Evolutionary conservation across 2,797 vertebrate species (phyloP).

Genomic region (Cheirogaleus major): DNA sequence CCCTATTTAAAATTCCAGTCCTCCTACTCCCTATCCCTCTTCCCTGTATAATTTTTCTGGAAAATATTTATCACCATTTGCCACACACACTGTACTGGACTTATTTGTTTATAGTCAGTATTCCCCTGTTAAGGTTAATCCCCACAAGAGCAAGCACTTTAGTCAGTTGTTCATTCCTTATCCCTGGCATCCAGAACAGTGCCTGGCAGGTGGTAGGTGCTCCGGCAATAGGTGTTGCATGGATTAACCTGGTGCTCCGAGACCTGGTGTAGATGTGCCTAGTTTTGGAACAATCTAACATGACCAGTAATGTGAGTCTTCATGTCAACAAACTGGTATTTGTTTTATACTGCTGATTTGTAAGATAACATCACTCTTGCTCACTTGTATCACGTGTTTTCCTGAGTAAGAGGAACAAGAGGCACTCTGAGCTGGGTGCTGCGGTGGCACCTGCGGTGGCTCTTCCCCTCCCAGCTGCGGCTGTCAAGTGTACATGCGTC

Average conservation of each 20-base stretch:
- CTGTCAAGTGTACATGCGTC: background rate
- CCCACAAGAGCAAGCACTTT: background rate
- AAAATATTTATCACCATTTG: background rate
- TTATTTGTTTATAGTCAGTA: background rate
- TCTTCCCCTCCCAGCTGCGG: background rate
- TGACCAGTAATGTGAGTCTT: background rate
- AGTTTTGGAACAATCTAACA: background rate
- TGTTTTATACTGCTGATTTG: background rate
- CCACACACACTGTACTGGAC: too few species aligned
- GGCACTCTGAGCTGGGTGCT: background rate
- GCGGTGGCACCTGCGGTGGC: background rate
- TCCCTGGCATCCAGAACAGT: background rate
- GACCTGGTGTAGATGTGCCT: background rate
- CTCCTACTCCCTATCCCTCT: background rate
- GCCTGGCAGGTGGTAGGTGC: background rate
- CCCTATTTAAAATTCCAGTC: background rate
- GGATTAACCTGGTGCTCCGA: background rate
- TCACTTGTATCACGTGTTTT: background rate
- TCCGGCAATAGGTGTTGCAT: fast-evolving
- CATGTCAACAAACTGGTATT: background rate
- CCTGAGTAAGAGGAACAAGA: background rate
- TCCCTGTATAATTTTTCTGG: background rate
- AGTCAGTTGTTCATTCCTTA: background rate
- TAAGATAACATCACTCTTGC: background rate
- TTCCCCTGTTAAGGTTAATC: background rate